phyloP scores from a whole-genome alignment of 2,797 vertebrate genomes.

The Oophaga sylvatica region DNA sequence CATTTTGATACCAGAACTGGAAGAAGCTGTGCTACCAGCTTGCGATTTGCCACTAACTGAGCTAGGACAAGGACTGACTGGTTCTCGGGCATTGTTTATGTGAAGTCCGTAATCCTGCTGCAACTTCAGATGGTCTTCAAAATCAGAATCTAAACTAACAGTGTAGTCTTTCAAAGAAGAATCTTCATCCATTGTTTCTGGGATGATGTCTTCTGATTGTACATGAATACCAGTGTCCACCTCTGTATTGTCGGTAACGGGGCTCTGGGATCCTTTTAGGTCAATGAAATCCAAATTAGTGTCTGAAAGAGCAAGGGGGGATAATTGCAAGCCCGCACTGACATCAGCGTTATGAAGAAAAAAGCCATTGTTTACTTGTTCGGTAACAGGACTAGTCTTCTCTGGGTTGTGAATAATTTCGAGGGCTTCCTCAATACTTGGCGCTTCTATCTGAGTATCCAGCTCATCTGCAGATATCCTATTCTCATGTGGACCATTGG shows the following conservation, averaged over 20 bases:
- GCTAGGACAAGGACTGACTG: constrained; percentile 87
- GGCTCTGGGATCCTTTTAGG: constrained; percentile 80
- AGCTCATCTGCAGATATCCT: constrained; percentile 77
- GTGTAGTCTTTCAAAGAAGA: constrained; percentile 95
- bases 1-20: constrained; percentile 86
- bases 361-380: constrained; percentile 87
- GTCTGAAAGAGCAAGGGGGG: constrained; percentile 63
- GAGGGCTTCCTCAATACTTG: constrained; percentile 91
- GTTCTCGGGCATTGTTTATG: constrained; percentile 74
- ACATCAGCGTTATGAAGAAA: constrained; percentile 87
- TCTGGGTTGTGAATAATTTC: constrained; percentile 89
- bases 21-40: constrained; percentile 83
- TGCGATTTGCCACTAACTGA: constrained; percentile 84
- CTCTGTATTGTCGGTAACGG: constrained; percentile 85
- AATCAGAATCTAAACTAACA: constrained; percentile 92
- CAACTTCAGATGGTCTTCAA: constrained; percentile 80
- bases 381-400: constrained; percentile 77
- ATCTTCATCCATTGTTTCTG: constrained; percentile 94
- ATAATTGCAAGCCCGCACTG: constrained; percentile 74
- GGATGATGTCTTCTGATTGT: constrained; percentile 93
- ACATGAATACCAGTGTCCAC: constrained; percentile 95
- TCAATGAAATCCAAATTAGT: constrained; percentile 80
- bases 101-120: constrained; percentile 85
- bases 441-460: constrained; percentile 78
- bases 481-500: constrained; percentile 82